These are phyloP conservation scores for Passer domesticus DNA, from an alignment of 2,113 vertebrate species.

Conservation along the genomic window DNA sequence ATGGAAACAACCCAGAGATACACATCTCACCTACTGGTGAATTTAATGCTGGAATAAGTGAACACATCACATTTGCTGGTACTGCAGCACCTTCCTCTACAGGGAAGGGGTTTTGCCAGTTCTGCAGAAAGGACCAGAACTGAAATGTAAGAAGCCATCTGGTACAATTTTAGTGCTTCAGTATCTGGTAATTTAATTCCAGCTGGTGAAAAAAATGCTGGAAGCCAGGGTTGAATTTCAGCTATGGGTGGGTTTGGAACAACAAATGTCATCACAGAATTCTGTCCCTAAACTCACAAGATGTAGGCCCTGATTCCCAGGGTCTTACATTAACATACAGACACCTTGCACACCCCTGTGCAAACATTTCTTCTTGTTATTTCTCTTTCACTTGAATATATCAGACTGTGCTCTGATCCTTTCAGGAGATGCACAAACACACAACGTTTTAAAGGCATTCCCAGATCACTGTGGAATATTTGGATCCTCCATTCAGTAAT, in stretches of 20 bases:
- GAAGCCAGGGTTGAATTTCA: not conserved
- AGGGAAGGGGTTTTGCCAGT: not conserved
- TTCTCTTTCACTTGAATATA: not conserved
- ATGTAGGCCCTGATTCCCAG: not conserved
- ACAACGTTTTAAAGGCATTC: not conserved
- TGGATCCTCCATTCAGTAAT: not conserved
- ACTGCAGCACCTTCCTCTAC: not conserved
- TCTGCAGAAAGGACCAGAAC: not conserved
- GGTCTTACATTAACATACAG: not conserved
- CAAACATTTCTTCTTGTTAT: not conserved
- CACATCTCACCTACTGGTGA: not conserved
- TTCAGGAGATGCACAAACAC: not conserved
- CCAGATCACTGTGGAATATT: not conserved
- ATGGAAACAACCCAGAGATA: not conserved
- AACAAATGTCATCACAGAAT: not conserved
- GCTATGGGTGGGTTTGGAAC: not conserved
- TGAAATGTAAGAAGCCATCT: not conserved
- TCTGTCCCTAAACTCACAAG: not conserved
- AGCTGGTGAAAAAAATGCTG: not conserved
- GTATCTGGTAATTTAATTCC: not conserved
- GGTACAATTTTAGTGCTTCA: not conserved
- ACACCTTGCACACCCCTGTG: not conserved
- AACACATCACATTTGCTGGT: not conserved
- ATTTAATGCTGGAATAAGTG: not conserved
- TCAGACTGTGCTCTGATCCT: not conserved